Evolutionary conservation across 2,888 invertebrate species (phyloP), one percentile per base, ranked within the genome.

Genomic region (Pammene aurita): DNA sequence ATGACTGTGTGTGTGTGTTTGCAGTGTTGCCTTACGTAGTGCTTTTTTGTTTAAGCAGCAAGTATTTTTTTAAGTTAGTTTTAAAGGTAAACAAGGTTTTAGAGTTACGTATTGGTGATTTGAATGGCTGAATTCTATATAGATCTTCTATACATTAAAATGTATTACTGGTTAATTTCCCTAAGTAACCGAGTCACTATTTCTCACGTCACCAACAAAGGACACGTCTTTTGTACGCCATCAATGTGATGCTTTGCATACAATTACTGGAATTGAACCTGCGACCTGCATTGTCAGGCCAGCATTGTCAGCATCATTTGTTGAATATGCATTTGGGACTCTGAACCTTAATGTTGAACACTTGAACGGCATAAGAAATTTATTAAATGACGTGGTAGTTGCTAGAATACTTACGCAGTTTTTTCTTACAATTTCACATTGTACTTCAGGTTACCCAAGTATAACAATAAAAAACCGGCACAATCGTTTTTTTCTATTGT

Each of bases 261-360:
- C 63, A 68, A 67, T 67, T 48, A 62, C 67, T 42, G 68, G 56
- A 34, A 56, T 38, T 68, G 63, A 68, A 63, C 63, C 63, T 50
- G 48, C 67, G 67, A 63, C 68, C 68, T 42, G 57, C 57, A 68
- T 68, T 68, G 68, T 68, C 42, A 48, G 67, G 14, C 58, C 34
- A 50, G 38, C 38, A 57, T 41, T 57, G 65, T 55, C 38, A 38
- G 56, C 38, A 41, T 65, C 46, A 42, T 13, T 57, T 26, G 50
- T 62, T 62, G 62, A 62, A 62, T 62, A 62, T 62, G 62, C 62
- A 52, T 62, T 41, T 18, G 41, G 38, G 41, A 50, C 62, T 52
- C 7, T 62, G 41, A 13, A 61, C 50, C 58, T 44, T 58, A n/a
- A 42, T 57, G 18, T 57, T 26, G 44, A 2, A n/a, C 18, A 42